phyloP scores from a whole-genome alignment of 2,888 invertebrate genomes.

The Sesia bembeciformis region DNA sequence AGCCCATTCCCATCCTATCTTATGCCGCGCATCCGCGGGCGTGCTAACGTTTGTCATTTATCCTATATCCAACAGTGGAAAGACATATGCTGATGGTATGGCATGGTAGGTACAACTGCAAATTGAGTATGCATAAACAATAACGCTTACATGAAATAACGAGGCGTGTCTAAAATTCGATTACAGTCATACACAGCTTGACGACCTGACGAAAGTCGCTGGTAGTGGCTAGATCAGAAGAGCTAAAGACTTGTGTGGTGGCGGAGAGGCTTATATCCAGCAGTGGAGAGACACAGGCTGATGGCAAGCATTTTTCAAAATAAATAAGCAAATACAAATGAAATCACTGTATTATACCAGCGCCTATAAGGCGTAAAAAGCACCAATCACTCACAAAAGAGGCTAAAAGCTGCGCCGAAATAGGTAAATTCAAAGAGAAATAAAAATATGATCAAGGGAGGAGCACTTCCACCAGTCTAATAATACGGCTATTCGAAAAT shows the following conservation, averaged over 20 bases:
- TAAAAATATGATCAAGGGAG: slow-evolving; percentile 23
- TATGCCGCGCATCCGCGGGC: too few relatives aligned
- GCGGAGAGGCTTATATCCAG: not conserved
- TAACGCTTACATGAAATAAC: too few relatives aligned
- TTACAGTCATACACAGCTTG: not conserved
- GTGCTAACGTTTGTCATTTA: too few relatives aligned
- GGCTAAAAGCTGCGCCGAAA: slow-evolving; percentile 3
- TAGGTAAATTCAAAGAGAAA: slow-evolving; percentile 9
- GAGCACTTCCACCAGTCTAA: slow-evolving; percentile 25
- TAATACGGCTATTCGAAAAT: slow-evolving; percentile 38
- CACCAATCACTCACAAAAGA: slow-evolving; percentile 11
- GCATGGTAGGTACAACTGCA: too few relatives aligned
- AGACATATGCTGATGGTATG: too few relatives aligned
- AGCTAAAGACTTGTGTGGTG: not conserved
- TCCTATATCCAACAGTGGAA: too few relatives aligned
- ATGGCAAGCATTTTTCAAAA: not conserved
- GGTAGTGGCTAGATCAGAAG: not conserved
- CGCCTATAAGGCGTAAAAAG: slow-evolving; percentile 8
- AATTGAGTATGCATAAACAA: too few relatives aligned
- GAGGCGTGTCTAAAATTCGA: too few relatives aligned
- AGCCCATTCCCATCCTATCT: too few relatives aligned
- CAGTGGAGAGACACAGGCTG: not conserved
- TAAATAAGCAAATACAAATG: too few relatives aligned
- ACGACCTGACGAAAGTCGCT: not conserved
- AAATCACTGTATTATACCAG: too few relatives aligned